Evolutionary conservation across 2,888 invertebrate genomes (phyloP), one percentile per base, ranked within the genome.

Genomic region (Diadromus collaris): DNA sequence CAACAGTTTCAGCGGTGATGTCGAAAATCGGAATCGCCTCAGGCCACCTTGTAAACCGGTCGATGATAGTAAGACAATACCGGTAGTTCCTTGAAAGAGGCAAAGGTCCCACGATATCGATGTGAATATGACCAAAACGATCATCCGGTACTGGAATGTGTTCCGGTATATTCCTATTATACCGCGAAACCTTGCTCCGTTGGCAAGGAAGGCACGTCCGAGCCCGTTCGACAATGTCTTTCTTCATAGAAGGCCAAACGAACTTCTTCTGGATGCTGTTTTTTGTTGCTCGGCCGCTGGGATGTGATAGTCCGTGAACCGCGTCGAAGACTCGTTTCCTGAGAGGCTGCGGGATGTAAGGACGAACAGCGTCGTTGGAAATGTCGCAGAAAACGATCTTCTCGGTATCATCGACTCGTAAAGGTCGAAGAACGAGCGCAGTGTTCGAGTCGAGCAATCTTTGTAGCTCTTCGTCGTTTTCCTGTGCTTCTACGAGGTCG

Each of bases 141-240:
- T 63, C 75, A 41, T 80, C 80, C 16, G 86, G 85, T 7, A 76
- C 46, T 1, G 79, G 46, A 56, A 87, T 86, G 32, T 60, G 72
- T 13, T 72, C 80, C 2, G 82, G 75, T 24, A 82, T 81, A 3
- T 82, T 69, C 54, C 61, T 21, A 81, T 83, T 80, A 29, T 88
- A 87, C 9, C 85, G 80, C 1, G 78, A 54, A 2, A 88, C 71
- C 65, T 89, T 90, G 9, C 83, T 51, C 10, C 76, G 72, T 75
- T 90, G 89, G 68, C 88, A 89, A 0, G 76, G 51, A 0, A 83
- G 13, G 73, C 88, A 89, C 0, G 80, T 69, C 13, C 81, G 75
- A 5, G 84, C 75, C 86, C 87, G 88, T 6, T 73, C 13, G n/a
- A 76, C 58, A 19, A 85, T 80, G 46, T 88, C 83, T 13, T 81